Evolutionary conservation across 2,797 vertebrate species (phyloP).

Genomic region (Tachyglossus aculeatus): DNA sequence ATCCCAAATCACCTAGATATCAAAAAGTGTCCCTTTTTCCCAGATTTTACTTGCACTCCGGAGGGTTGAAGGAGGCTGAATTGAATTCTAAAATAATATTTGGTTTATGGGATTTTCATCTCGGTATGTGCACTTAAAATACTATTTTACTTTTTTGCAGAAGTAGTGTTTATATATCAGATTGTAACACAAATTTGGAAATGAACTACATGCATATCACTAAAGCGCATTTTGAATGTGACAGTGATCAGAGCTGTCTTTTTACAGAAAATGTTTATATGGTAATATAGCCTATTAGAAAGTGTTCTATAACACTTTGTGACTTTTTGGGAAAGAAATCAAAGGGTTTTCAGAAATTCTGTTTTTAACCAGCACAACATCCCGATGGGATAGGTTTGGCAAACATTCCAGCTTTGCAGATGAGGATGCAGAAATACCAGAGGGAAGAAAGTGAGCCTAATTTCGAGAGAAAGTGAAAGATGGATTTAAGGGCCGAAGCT

Average conservation of each 20-base stretch:
- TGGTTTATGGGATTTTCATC: not conserved
- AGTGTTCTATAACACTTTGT: not conserved
- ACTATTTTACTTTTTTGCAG: not conserved
- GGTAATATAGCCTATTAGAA: not conserved
- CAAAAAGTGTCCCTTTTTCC: too few species aligned
- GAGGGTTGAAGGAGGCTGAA: not conserved
- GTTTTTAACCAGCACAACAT: slow-evolving; percentile 28
- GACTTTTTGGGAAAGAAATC: not conserved
- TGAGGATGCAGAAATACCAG: not conserved
- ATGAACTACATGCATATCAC: too few species aligned
- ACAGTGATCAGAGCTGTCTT: not conserved
- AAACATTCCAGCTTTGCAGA: slow-evolving; percentile 37
- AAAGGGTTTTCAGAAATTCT: not conserved
- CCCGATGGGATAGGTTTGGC: slow-evolving; percentile 8
- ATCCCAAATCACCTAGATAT: too few species aligned
- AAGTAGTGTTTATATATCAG: not conserved
- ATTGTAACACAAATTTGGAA: not conserved
- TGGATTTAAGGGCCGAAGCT: not conserved
- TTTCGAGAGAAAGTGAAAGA: not conserved
- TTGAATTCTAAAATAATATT: not conserved
- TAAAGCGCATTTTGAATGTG: not conserved
- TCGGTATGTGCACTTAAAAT: not conserved
- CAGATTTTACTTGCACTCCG: not conserved
- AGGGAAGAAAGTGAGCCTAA: slow-evolving; percentile 20
- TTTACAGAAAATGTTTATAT: not conserved